Evolutionary conservation across 92 coral and sea anemone species (phyloP).

Genomic region (Phenganax marumi): DNA sequence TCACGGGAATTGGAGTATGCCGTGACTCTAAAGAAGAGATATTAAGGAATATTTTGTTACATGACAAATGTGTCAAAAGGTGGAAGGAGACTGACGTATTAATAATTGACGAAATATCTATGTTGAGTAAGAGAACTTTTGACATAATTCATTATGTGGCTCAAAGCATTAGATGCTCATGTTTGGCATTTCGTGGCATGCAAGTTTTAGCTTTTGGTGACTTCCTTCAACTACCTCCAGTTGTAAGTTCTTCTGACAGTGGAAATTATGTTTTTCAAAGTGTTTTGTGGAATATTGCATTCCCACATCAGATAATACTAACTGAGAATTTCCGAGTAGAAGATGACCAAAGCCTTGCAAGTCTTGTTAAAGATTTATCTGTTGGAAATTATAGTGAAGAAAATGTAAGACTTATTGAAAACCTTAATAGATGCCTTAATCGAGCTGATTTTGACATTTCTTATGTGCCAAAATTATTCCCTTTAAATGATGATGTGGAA

Average conservation of each 20-base stretch:
- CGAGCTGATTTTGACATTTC: slow-evolving; percentile 46
- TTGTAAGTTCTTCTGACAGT: slow-evolving; percentile 17
- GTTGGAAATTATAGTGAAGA: slow-evolving; percentile 16
- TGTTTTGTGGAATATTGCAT: slow-evolving; percentile 43
- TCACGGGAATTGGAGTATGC: background rate
- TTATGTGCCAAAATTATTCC: slow-evolving; percentile 43
- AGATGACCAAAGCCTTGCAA: background rate
- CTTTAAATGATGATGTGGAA: slow-evolving; percentile 61
- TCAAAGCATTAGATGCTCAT: too few relatives aligned
- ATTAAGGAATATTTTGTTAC: too few relatives aligned
- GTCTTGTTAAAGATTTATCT: slow-evolving; percentile 25
- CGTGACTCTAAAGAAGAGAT: background rate
- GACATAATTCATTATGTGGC: too few relatives aligned
- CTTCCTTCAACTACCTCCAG: slow-evolving; percentile 55
- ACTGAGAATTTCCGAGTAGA: slow-evolving; percentile 39
- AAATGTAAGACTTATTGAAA: background rate
- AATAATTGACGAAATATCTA: too few relatives aligned
- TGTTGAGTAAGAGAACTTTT: too few relatives aligned
- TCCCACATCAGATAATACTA: slow-evolving; percentile 51
- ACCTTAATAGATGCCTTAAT: slow-evolving; percentile 41
- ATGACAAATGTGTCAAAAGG: too few relatives aligned
- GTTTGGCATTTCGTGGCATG: too few relatives aligned
- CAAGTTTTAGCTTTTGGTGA: background rate
- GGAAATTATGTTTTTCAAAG: slow-evolving; percentile 54
- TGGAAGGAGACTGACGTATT: too few relatives aligned